phyloP scores from a whole-genome alignment of 2,888 invertebrate genomes.

The Proisotoma minuta region DNA sequence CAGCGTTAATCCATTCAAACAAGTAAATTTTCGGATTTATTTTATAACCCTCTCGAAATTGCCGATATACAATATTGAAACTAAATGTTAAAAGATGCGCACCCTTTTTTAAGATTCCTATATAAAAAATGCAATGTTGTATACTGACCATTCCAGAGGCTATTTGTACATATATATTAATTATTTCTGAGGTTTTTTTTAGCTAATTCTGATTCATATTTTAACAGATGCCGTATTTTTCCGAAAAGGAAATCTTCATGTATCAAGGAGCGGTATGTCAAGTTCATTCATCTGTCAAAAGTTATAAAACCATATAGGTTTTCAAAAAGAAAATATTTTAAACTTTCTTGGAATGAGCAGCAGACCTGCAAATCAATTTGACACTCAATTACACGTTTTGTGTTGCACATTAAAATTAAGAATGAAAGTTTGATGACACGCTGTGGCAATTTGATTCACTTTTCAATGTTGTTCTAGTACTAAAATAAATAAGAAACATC shows the following conservation, averaged over 20 bases:
- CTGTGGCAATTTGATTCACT: neutral
- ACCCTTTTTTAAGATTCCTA: too few relatives aligned
- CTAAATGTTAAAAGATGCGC: too few relatives aligned
- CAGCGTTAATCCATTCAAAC: conserved; percentile 62
- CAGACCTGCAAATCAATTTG: neutral
- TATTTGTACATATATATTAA: too few relatives aligned
- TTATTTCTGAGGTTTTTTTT: too few relatives aligned
- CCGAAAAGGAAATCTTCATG: conserved; percentile 59
- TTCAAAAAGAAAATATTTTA: neutral
- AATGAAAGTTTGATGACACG: conserved; percentile 5
- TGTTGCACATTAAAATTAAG: neutral
- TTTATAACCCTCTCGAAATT: too few relatives aligned
- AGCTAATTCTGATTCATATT: too few relatives aligned
- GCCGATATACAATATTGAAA: too few relatives aligned
- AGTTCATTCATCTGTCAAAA: neutral
- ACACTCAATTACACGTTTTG: neutral
- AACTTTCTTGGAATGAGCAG: neutral
- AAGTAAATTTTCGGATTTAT: too few relatives aligned
- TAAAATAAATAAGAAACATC: neutral
- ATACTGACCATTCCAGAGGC: too few relatives aligned
- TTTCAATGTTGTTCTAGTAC: too few relatives aligned
- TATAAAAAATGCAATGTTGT: too few relatives aligned
- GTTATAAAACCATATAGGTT: neutral
- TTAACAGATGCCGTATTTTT: conserved; percentile 63
- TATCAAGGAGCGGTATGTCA: conserved; percentile 58